These are phyloP conservation scores for Trachemys scripta DNA, from an alignment of 2,113 vertebrate genomes.

Conservation along the genomic window DNA sequence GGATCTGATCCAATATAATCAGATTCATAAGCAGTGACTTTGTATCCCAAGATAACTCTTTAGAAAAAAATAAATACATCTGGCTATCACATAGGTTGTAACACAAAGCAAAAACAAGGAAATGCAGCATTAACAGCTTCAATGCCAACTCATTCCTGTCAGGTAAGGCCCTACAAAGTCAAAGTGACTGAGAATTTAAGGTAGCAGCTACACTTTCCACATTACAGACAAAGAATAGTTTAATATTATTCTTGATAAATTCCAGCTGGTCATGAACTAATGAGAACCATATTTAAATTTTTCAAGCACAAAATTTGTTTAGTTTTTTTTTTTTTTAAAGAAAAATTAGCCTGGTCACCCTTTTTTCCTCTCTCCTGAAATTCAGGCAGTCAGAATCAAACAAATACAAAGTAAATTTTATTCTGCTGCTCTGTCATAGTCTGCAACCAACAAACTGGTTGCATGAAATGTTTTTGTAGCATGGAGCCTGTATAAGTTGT, in stretches of 20 bases:
- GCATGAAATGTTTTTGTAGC: neutral
- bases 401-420: neutral
- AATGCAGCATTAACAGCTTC: constrained; percentile 61
- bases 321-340: neutral
- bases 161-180: neutral
- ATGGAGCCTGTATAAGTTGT: neutral
- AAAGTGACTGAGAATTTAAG: neutral
- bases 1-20: constrained; percentile 54
- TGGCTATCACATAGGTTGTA: constrained; percentile 68
- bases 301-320: neutral
- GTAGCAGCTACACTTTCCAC: neutral
- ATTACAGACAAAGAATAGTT: neutral
- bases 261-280: neutral
- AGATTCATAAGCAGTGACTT: constrained; percentile 64
- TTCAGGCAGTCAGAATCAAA: neutral
- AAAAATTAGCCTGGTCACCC: neutral
- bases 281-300: constrained; percentile 17
- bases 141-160: neutral
- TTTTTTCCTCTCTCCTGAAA: neutral
- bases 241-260: neutral
- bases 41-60: constrained; percentile 71
- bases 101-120: constrained; percentile 64
- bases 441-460: neutral
- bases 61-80: constrained; percentile 73
- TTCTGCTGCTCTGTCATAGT: neutral